Evolutionary conservation across 2,888 invertebrate species (phyloP).

Genomic region (Clostera curtula): DNA sequence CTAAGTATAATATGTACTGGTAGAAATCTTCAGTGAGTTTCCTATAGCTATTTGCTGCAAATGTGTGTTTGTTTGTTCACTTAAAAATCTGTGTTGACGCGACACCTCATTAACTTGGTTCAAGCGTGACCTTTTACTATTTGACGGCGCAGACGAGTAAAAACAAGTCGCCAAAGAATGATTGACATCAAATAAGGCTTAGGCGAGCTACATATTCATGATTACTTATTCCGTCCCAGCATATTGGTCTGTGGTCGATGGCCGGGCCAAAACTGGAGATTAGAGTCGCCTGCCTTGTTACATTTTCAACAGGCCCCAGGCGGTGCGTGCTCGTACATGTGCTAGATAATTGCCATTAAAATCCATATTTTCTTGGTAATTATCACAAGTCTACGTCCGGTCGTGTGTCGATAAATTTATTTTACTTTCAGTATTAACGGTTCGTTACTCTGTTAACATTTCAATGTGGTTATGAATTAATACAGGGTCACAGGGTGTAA

Average conservation of each 20-base stretch:
- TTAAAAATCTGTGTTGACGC: no score
- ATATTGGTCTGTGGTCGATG: conserved; percentile 29
- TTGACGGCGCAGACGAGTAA: no score
- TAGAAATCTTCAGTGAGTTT: no score
- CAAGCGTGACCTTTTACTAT: no score
- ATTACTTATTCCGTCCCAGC: conserved; percentile 40
- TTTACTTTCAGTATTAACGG: conserved; percentile 1
- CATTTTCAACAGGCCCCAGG: conserved; percentile 30
- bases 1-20: no score
- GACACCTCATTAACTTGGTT: no score
- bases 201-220: conserved; percentile 35
- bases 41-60: no score
- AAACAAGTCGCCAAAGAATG: conserved; percentile 22
- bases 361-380: conserved; percentile 11
- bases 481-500: no score
- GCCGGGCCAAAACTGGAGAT: conserved; percentile 44
- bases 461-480: no score
- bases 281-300: conserved; percentile 43
- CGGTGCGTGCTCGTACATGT: conserved; percentile 8
- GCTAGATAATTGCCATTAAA: conserved; percentile 10
- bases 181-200: conserved; percentile 45
- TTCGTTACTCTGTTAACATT: no score
- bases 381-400: not conserved
- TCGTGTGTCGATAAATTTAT: conserved; percentile 6
- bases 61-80: no score